phyloP scores from a whole-genome alignment of 92 coral and sea anemone genomes.

The Micromussa lordhowensis region DNA sequence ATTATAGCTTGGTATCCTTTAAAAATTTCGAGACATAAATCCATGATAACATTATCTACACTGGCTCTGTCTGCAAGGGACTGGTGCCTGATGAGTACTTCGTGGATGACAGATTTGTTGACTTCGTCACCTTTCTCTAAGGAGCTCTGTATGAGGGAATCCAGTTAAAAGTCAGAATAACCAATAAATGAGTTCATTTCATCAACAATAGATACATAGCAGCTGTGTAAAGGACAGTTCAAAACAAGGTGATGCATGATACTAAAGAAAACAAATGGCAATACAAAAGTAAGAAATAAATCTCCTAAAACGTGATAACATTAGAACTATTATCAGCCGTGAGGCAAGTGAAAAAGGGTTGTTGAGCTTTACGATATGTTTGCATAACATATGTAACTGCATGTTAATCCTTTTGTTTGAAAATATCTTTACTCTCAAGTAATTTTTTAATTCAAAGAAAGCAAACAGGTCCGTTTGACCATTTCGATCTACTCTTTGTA shows the following conservation, averaged over 20 bases:
- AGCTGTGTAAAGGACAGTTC: too few relatives aligned
- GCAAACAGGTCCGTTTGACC: neutral
- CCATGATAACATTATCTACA: neutral
- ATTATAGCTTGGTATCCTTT: neutral
- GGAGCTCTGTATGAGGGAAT: neutral
- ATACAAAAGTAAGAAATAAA: too few relatives aligned
- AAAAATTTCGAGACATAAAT: conserved; percentile 11
- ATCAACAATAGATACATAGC: neutral
- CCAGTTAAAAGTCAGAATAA: neutral
- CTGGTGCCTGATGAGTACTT: conserved; percentile 4
- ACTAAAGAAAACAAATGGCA: too few relatives aligned
- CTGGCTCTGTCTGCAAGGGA: neutral
- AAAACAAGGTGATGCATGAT: too few relatives aligned
- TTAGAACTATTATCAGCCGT: neutral
- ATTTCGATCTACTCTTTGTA: neutral
- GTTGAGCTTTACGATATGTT: too few relatives aligned
- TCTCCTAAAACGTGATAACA: too few relatives aligned
- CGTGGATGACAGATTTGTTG: neutral
- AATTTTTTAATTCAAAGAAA: too few relatives aligned
- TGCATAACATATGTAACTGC: too few relatives aligned
- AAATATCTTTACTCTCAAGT: too few relatives aligned
- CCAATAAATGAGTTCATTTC: neutral
- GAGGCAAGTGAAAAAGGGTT: neutral
- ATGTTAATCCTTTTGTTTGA: too few relatives aligned
- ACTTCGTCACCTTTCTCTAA: too few relatives aligned